A percentile compares a stretch with the other conserved stretches of the same genome.
phyloP scores from a whole-genome alignment of 2,113 vertebrate species.

The Corythornis cristatus region DNA sequence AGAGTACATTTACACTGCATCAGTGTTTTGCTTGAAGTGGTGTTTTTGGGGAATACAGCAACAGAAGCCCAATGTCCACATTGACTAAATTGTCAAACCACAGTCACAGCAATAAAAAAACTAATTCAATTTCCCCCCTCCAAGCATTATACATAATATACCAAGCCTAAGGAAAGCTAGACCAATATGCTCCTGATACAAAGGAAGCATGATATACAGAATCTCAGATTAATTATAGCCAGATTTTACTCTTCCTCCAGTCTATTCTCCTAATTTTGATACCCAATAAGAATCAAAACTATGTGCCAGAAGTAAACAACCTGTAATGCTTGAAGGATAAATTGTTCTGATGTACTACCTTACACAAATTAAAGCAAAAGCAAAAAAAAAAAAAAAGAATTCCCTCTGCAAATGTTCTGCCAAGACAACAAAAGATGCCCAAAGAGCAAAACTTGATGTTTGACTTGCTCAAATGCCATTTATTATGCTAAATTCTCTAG shows the following conservation, averaged over 20 bases:
- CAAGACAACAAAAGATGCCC: not conserved
- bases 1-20: not conserved
- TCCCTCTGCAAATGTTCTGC: not conserved
- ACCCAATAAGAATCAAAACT: not conserved
- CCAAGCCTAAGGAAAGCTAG: not conserved
- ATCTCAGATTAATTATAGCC: not conserved
- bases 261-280: not conserved
- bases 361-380: not conserved
- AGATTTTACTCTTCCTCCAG: not conserved
- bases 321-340: not conserved
- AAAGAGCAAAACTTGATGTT: not conserved
- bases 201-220: not conserved
- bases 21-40: not conserved
- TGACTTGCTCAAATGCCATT: not conserved
- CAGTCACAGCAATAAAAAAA: not conserved
- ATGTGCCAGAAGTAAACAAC: not conserved
- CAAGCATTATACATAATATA: not conserved
- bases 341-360: not conserved
- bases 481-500: not conserved
- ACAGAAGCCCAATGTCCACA: not conserved
- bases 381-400: not conserved
- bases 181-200: not conserved
- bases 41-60: not conserved
- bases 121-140: too few relatives aligned
- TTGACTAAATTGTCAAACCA: not conserved